Base-by-base conservation (phyloP, 2,113 vertebrate species). In the Pomatorhinus ruficollis region DNA sequence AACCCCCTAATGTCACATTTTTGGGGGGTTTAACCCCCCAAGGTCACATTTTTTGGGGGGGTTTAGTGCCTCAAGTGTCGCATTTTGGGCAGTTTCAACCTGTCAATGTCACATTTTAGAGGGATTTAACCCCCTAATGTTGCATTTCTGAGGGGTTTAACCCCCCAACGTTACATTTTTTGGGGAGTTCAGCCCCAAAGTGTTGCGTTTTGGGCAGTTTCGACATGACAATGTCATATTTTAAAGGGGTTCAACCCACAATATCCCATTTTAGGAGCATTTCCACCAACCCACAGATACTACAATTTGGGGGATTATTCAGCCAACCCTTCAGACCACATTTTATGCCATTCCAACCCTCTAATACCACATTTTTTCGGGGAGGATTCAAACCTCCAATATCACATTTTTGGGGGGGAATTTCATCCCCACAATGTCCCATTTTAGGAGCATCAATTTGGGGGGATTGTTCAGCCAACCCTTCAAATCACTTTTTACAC, bases 41-140 rank as follows among this genome's bases (percentile, higher is more conserved):
- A 3, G 6, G 12, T n/a, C 23, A 15, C 18, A 21, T n/a, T n/a
- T 53, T 54, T 7, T 44, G 5, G 5, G 31, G 8, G 20, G 3
- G 5, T 4, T 28, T 10, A 7, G n/a, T n/a, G 3, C 31, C 31
- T 6, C 22, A n/a, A n/a, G 0, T 27, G 11, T 11, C 15, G 5
- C 39, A 64, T 63, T 63, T 63, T 15, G 9, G 25, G 31, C 53
- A 54, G 19, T 54, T 33, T 54, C 53, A 54, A 33, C 17, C 30
- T 54, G 6, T 1, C 30, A n/a, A 0, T n/a, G 11, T 11, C 11
- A 6, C 19, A 64, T 63, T 63, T 63, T 27, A 10, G 25, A 3
- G 42, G n/a, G n/a, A n/a, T n/a, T n/a, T n/a, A n/a, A n/a, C n/a
- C n/a, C n/a, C n/a, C n/a, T n/a, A n/a, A n/a, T n/a, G n/a, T n/a